These are phyloP conservation scores for Eupithecia insigniata DNA, from an alignment of 2,888 invertebrate species.

Conservation along the genomic window DNA sequence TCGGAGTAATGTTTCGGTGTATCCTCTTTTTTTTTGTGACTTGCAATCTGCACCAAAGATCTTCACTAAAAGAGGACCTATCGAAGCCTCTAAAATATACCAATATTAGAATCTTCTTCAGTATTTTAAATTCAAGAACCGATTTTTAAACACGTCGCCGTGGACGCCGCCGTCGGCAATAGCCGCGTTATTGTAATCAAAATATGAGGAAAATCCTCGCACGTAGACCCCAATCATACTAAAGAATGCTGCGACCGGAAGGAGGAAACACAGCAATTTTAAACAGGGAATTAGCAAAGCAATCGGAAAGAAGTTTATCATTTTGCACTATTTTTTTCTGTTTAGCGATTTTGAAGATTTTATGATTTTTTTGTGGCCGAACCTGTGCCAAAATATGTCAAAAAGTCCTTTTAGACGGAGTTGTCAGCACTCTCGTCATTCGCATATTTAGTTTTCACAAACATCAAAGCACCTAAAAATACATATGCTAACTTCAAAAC, in stretches of 20 bases:
- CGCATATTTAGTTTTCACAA: neutral
- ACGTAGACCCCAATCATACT: constrained; percentile 57
- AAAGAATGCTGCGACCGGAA: constrained; percentile 59
- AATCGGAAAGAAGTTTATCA: constrained; percentile 7
- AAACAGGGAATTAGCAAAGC: constrained; percentile 24
- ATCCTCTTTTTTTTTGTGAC: too few species aligned
- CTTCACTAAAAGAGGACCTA: neutral
- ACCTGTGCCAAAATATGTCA: neutral
- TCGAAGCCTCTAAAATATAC: neutral
- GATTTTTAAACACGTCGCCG: neutral
- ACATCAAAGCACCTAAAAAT: too few species aligned
- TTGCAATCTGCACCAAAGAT: too few species aligned
- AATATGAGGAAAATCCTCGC: constrained; percentile 51
- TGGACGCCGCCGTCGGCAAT: neutral
- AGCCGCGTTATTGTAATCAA: constrained; percentile 38
- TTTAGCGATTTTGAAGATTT: neutral
- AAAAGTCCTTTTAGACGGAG: neutral
- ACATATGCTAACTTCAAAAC: neutral
- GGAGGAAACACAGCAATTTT: constrained; percentile 63
- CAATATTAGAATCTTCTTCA: neutral
- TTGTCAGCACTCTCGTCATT: neutral
- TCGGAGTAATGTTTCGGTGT: too few species aligned
- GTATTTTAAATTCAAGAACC: neutral
- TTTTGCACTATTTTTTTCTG: neutral
- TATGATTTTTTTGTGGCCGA: neutral